Evolutionary conservation across 2,888 invertebrate species (phyloP), one percentile per base, ranked within the genome.

Genomic region (Amphipoea lucens): DNA sequence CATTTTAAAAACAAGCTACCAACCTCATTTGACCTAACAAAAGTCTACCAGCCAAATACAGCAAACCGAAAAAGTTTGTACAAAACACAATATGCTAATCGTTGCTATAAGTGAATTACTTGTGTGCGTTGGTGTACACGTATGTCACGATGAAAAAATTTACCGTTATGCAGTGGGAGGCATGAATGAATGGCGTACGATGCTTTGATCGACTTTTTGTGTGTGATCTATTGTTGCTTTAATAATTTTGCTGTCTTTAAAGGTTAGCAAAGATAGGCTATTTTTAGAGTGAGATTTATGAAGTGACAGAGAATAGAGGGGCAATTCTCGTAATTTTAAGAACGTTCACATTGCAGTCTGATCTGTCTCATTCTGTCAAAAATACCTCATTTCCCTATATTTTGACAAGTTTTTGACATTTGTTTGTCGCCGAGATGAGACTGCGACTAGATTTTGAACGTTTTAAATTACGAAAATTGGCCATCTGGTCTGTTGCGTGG

Each of bases 71-170:
- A 71, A 86, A 86, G 79, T 86, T 87, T 73, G 54, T 72, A 80
- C 86, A 75, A 88, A 91, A 89, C 89, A 89, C 90, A 90, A 90
- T 91, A 93, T 92, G 93, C 87, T 87, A 93, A 93, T 92, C 86
- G 82, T 84, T 89, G 89, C 90, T 90, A 90, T 90, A 90, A 86
- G 86, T 84, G 87, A 81, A 81, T 86, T 82, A 86, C 88, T 88
- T 89, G 88, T 79, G 90, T 91, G 89, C 88, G 89, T 89, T 86
- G 87, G 86, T 90, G 90, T 88, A 83, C 11, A 54, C 45, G 68
- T 63, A 79, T 79, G 74, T 48, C 80, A 65, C 74, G 83, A 82
- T 82, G 89, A 90, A 90, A 90, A 89, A 90, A 79, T 36, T 57
- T 79, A 86, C 89, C 90, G 89, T 88, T 89, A 89, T 23, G 4